Conservation (phyloP, 2,797 vertebrate genomes). For the Chloroceryle inda region DNA sequence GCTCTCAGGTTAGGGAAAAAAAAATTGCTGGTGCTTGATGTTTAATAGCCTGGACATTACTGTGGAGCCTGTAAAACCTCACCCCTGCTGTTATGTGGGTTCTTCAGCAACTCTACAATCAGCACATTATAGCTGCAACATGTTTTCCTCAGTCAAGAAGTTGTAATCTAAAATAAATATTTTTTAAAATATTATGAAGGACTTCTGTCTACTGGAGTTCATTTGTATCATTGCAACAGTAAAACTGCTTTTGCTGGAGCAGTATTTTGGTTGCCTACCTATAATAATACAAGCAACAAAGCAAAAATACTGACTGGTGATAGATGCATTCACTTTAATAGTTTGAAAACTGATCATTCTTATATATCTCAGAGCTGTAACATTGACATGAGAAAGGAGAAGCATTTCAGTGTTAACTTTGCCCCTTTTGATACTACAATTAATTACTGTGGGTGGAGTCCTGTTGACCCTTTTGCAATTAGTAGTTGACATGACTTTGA, state of each 20-base stretch:
- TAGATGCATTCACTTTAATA: neutral
- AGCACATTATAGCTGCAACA: constrained; percentile 16
- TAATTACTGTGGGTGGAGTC: neutral
- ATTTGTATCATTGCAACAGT: neutral
- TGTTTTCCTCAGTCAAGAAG: constrained; percentile 6
- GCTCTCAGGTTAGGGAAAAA: constrained; percentile 38
- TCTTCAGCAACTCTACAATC: constrained; percentile 62
- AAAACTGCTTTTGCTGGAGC: neutral
- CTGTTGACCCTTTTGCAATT: neutral
- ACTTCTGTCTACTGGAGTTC: neutral
- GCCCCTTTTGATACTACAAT: neutral
- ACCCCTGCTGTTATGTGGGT: constrained; percentile 46
- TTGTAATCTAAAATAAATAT: constrained; percentile 20
- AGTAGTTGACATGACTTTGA: neutral
- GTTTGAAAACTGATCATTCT: neutral
- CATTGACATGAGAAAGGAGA: neutral
- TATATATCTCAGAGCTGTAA: neutral
- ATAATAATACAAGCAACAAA: neutral
- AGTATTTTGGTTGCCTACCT: neutral
- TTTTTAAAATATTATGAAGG: neutral
- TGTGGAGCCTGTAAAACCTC: constrained; percentile 56
- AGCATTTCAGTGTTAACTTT: neutral
- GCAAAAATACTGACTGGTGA: neutral
- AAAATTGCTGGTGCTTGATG: constrained; percentile 46
- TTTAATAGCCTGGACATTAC: constrained; percentile 71